phyloP scores from a whole-genome alignment of 2,797 vertebrate genomes.

The Linurgus olivaceus region DNA sequence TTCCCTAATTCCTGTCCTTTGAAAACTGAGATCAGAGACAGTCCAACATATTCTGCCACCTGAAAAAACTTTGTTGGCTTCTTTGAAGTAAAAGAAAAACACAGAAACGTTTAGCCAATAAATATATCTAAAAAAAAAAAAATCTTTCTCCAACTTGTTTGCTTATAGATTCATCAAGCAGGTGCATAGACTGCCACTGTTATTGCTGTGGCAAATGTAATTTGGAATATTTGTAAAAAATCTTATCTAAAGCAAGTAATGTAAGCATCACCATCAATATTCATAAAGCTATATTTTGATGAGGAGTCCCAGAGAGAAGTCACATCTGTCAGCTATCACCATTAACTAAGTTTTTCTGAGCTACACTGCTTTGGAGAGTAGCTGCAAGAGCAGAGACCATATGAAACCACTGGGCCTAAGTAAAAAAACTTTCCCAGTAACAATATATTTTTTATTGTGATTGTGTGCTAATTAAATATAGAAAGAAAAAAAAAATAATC shows the following conservation, averaged over 20 bases:
- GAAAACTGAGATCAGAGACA: background rate
- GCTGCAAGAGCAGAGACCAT: background rate
- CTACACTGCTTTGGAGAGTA: background rate
- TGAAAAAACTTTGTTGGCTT: background rate
- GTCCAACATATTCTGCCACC: background rate
- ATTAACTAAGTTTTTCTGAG: background rate
- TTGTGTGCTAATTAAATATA: background rate
- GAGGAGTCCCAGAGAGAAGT: background rate
- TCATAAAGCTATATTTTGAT: background rate
- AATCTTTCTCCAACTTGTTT: background rate
- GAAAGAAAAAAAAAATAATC: background rate
- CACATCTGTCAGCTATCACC: background rate
- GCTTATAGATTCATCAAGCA: background rate
- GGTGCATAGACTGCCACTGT: background rate
- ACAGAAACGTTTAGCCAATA: background rate
- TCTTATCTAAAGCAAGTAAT: background rate
- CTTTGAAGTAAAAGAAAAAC: background rate
- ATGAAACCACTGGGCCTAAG: background rate
- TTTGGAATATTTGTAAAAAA: background rate
- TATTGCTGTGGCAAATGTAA: background rate
- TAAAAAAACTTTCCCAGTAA: background rate
- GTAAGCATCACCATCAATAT: background rate
- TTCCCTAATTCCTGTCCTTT: background rate
- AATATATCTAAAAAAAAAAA: background rate
- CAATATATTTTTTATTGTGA: background rate